phyloP scores from a whole-genome alignment of 2,797 vertebrate species.

The Cuniculus paca region DNA sequence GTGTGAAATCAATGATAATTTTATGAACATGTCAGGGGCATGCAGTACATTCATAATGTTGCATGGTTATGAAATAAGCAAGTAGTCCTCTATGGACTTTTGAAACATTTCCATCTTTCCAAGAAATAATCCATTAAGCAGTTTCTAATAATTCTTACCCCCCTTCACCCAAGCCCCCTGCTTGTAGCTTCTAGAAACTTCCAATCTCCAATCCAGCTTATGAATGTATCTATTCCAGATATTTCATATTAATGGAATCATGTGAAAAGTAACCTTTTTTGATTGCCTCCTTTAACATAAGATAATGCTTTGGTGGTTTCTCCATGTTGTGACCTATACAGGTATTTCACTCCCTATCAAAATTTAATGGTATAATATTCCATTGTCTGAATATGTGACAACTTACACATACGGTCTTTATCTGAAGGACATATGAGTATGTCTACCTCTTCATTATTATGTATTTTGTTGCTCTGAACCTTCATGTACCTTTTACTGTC shows the following conservation, averaged over 20 bases:
- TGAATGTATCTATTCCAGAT: not conserved
- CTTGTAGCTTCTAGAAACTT: not conserved
- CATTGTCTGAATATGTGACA: not conserved
- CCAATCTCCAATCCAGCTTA: not conserved
- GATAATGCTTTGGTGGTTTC: not conserved
- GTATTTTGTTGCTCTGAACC: not conserved
- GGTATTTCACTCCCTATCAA: not conserved
- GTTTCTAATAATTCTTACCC: not conserved
- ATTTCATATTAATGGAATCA: not conserved
- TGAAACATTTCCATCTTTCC: not conserved
- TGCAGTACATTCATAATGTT: not conserved
- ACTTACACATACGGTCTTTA: not conserved
- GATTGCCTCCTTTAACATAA: not conserved
- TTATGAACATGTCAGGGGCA: not conserved
- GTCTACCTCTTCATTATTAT: not conserved
- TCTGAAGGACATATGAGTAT: not conserved
- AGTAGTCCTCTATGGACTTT: not conserved
- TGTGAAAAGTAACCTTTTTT: not conserved
- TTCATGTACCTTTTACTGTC: not conserved
- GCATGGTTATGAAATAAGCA: not conserved
- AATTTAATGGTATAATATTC: not conserved
- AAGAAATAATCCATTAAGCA: not conserved
- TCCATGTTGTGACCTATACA: not conserved
- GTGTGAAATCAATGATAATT: not conserved
- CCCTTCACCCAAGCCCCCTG: not conserved